Conservation (phyloP, 1,140 invertebrate genomes). For the Neelides sp. region DNA sequence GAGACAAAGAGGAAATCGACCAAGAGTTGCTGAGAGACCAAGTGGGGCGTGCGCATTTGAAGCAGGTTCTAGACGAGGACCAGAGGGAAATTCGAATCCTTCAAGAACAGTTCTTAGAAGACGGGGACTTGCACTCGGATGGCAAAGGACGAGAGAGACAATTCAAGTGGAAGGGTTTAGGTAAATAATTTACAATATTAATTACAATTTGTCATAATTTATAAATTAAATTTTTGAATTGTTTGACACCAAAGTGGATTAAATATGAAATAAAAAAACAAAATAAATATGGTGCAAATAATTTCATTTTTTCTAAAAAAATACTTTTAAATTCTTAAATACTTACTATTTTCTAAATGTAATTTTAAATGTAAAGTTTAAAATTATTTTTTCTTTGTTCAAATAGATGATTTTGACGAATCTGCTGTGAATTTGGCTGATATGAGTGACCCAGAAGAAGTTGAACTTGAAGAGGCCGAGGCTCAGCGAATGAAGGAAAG, state of each 20-base stretch:
- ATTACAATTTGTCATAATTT: not conserved
- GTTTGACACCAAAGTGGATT: constrained; percentile 2
- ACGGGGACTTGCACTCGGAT: constrained; percentile 66
- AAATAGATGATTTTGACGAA: constrained; percentile 39
- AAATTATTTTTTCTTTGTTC: constrained; percentile 28
- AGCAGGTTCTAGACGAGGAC: constrained; percentile 63
- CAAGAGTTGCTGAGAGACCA: constrained; percentile 49
- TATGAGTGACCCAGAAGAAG: constrained; percentile 39
- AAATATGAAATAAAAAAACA: not conserved
- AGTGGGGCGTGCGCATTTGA: constrained; percentile 57
- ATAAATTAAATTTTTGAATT: constrained; percentile 21
- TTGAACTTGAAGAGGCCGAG: constrained; percentile 49
- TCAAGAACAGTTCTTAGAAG: constrained; percentile 69
- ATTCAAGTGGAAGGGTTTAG: constrained; percentile 67
- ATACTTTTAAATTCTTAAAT: not conserved
- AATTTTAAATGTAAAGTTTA: constrained; percentile 15
- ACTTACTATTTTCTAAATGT: no score
- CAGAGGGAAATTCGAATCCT: constrained; percentile 59
- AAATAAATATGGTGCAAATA: not conserved
- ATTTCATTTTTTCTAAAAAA: not conserved
- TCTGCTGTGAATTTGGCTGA: constrained; percentile 35
- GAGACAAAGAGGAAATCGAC: constrained; percentile 61
- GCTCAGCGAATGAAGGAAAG: constrained; percentile 46
- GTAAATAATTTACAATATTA: constrained; percentile 37
- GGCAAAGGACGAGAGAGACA: constrained; percentile 56